phyloP scores from a whole-genome alignment of 2,113 vertebrate species.

The Oreochromis aureus region DNA sequence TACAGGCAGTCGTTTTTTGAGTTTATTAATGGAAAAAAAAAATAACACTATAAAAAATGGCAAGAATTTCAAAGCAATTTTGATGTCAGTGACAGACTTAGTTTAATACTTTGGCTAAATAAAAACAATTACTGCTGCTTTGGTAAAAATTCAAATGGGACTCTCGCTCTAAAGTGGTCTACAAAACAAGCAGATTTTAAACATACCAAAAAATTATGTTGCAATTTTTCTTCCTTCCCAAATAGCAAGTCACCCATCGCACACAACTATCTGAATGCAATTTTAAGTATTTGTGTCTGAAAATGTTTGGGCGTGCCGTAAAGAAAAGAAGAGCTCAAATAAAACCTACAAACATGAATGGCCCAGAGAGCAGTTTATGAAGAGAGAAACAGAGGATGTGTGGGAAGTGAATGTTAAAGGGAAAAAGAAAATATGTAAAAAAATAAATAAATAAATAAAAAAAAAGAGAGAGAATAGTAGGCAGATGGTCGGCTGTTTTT shows the following conservation, averaged over 20 bases:
- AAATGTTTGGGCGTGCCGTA: not conserved
- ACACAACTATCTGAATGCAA: not conserved
- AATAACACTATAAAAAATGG: not conserved
- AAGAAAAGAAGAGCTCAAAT: not conserved
- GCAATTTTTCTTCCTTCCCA: not conserved
- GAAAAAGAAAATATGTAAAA: not conserved
- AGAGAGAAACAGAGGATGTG: not conserved
- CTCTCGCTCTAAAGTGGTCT: not conserved
- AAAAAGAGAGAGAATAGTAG: not conserved
- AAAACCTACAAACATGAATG: constrained; percentile 12
- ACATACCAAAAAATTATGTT: not conserved
- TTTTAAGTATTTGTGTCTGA: not conserved
- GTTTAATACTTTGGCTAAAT: not conserved
- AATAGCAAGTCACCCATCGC: not conserved
- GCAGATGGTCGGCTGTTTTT: not conserved
- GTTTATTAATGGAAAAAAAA: not conserved
- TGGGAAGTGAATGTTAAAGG: not conserved
- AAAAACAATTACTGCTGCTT: not conserved
- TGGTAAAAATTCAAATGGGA: not conserved
- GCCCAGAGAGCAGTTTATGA: not conserved
- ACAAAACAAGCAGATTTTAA: not conserved
- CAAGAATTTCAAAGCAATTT: not conserved
- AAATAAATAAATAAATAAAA: not conserved
- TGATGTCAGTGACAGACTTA: not conserved
- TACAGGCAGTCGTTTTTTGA: not conserved